These are phyloP conservation scores for Acromyrmex charruanus DNA, from an alignment of 1,140 invertebrate species.

Conservation along the genomic window DNA sequence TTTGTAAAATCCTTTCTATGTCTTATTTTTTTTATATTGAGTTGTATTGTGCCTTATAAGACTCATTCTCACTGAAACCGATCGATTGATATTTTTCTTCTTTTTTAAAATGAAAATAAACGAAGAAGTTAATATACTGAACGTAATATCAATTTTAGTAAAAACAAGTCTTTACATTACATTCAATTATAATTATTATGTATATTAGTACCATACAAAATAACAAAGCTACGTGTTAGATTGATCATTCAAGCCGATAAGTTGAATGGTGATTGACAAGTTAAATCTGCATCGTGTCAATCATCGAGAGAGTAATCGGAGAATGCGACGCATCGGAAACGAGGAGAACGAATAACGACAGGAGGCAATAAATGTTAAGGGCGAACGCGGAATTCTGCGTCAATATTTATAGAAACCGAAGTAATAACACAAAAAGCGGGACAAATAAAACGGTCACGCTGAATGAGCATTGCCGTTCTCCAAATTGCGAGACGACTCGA, in stretches of 20 bases:
- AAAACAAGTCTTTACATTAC: background rate
- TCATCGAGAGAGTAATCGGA: slow-evolving; percentile 26
- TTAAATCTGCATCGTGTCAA: slow-evolving; percentile 37
- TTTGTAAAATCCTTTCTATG: no score
- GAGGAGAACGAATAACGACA: slow-evolving; percentile 2
- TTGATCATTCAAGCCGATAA: background rate
- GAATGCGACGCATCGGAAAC: slow-evolving; percentile 12
- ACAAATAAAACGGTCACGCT: slow-evolving; percentile 50
- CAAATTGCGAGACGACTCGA: slow-evolving; percentile 38
- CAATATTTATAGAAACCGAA: slow-evolving; percentile 56
- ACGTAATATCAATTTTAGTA: no score
- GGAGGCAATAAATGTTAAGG: slow-evolving; percentile 34
- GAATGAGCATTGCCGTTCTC: slow-evolving; percentile 45
- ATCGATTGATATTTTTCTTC: no score
- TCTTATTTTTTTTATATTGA: no score
- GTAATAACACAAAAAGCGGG: slow-evolving; percentile 62
- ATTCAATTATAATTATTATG: background rate
- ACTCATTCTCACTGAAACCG: no score
- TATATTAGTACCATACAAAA: background rate
- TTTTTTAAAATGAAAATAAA: no score
- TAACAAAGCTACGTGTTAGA: background rate
- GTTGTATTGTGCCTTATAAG: no score
- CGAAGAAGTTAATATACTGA: no score
- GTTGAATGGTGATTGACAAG: slow-evolving; percentile 2
- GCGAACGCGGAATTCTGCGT: slow-evolving; percentile 31